A percentile compares a stretch with the other conserved stretches of the same genome.
Conservation (phyloP, 2,888 invertebrate species). For the Morpho achilles region DNA sequence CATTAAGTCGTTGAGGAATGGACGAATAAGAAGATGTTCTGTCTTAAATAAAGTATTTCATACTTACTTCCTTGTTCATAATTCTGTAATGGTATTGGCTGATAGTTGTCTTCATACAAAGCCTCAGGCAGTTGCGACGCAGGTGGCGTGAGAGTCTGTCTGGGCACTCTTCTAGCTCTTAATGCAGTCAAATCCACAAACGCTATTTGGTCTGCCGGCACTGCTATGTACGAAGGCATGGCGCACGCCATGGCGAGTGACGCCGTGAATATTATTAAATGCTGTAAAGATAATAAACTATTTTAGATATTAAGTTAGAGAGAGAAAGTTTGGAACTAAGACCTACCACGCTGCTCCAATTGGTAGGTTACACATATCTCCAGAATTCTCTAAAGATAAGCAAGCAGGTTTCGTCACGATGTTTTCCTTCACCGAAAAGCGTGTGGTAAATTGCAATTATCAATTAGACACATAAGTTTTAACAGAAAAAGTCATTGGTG, state of each 20-base stretch:
- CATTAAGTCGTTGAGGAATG: no score
- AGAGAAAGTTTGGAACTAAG: no score
- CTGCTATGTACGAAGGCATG: conserved; percentile 80
- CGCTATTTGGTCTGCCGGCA: conserved; percentile 80
- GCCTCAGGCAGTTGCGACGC: conserved; percentile 40
- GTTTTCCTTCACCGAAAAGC: no score
- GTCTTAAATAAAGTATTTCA: neutral
- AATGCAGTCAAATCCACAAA: conserved; percentile 74
- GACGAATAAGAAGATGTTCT: no score
- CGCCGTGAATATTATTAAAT: conserved; percentile 47
- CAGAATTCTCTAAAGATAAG: no score
- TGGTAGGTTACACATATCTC: no score
- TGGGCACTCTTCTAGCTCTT: conserved; percentile 52
- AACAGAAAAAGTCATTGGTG: neutral
- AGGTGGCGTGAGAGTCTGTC: conserved; percentile 57
- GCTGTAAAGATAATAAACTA: conserved; percentile 38
- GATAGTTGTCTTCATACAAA: conserved; percentile 53
- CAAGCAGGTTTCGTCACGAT: no score
- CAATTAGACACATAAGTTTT: no score
- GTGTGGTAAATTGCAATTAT: no score
- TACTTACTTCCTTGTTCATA: conserved; percentile 58
- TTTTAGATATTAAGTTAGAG: neutral
- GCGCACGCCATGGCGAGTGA: conserved; percentile 52
- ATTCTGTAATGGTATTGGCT: conserved; percentile 36
- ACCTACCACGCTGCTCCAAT: no score